Evolutionary conservation across 2,113 vertebrate species (phyloP).

Genomic region (Macrotis lagotis): DNA sequence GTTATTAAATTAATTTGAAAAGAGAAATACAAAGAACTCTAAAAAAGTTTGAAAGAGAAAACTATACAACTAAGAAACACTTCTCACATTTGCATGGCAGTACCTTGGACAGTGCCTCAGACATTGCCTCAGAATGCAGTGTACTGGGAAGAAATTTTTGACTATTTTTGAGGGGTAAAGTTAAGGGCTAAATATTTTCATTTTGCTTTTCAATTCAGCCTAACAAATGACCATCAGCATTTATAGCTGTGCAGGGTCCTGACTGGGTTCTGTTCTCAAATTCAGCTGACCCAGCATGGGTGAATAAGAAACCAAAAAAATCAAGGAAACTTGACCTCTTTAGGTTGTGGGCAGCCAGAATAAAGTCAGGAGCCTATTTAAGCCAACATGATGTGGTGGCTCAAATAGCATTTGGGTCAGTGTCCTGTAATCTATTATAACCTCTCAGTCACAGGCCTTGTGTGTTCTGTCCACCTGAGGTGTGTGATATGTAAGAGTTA

Average conservation of each 20-base stretch:
- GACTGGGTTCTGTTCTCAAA: neutral
- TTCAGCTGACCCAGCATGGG: neutral
- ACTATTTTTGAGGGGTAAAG: neutral
- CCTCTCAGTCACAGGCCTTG: neutral
- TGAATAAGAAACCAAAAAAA: neutral
- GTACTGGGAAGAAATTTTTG: neutral
- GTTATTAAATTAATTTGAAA: neutral
- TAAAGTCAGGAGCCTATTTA: slow-evolving; percentile 17
- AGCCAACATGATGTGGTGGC: neutral
- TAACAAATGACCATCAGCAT: neutral
- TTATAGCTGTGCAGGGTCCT: neutral
- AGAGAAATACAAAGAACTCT: neutral
- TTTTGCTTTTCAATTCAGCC: neutral
- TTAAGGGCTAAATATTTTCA: slow-evolving; percentile 7
- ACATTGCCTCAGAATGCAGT: too few species aligned
- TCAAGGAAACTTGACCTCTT: neutral
- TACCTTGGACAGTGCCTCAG: neutral
- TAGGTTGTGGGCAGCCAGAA: neutral
- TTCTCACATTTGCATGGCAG: neutral
- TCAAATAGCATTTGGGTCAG: neutral
- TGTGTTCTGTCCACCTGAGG: neutral
- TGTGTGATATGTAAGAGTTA: neutral
- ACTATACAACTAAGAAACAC: neutral
- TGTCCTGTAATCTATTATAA: slow-evolving; percentile 26
- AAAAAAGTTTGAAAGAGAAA: neutral